phyloP scores from a whole-genome alignment of 2,888 invertebrate species.

The Monochamus alternatus region DNA sequence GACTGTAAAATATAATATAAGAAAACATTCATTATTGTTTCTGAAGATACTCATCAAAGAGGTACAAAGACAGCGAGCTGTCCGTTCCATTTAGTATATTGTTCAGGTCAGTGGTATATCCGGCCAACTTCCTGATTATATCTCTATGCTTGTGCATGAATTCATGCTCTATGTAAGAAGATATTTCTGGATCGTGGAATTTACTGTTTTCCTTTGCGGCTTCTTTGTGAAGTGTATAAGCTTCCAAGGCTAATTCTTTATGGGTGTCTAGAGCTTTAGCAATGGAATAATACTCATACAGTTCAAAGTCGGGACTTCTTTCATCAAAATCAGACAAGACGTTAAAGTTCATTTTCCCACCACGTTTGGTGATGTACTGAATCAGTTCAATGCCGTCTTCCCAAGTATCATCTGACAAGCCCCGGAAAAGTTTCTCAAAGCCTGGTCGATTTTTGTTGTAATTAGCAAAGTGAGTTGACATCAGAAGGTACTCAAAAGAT shows the following conservation, averaged over 20 bases:
- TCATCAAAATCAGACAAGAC: slow-evolving; percentile 64
- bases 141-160: slow-evolving; percentile 82
- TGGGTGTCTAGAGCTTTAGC: slow-evolving; percentile 84
- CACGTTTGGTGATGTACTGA: slow-evolving; percentile 84
- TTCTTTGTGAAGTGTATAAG: slow-evolving; percentile 79
- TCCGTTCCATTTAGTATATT: slow-evolving; percentile 76
- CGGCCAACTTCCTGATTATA: slow-evolving; percentile 80
- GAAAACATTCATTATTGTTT: slow-evolving; percentile 53
- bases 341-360: slow-evolving; percentile 76
- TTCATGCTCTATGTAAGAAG: slow-evolving; percentile 84
- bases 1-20: background rate
- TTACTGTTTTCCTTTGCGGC: slow-evolving; percentile 75
- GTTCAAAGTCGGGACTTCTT: slow-evolving; percentile 69
- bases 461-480: slow-evolving; percentile 84
- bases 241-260: slow-evolving; percentile 80
- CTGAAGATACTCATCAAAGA: slow-evolving; percentile 82
- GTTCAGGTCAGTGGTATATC: slow-evolving; percentile 82
- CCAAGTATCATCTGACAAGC: slow-evolving; percentile 84
- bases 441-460: slow-evolving; percentile 84
- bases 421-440: slow-evolving; percentile 82
- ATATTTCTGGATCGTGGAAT: slow-evolving; percentile 80
- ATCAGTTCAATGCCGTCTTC: slow-evolving; percentile 83
- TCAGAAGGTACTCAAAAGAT: slow-evolving; percentile 84
- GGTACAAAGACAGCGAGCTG: slow-evolving; percentile 78
- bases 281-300: slow-evolving; percentile 81